Evolutionary conservation across 2,888 invertebrate species (phyloP).

Genomic region (Phlogophora meticulosa): DNA sequence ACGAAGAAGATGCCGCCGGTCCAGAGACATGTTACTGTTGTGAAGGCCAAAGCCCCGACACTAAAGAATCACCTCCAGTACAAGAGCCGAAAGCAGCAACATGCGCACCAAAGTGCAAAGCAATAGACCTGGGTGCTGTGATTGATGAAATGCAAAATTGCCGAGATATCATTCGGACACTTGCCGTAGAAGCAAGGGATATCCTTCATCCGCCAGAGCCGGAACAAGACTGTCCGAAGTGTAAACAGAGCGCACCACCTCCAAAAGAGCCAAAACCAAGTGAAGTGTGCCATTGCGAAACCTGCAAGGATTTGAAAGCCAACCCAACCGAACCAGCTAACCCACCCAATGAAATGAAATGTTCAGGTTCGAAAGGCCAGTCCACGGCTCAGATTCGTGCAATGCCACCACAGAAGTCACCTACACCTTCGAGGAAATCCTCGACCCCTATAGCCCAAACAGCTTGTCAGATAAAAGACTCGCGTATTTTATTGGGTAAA

Average conservation of each 20-base stretch:
- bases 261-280: neutral
- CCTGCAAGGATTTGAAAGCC: neutral
- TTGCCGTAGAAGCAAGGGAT: conserved; percentile 33
- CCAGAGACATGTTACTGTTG: conserved; percentile 1
- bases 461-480: conserved; percentile 11
- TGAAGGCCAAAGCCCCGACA: neutral
- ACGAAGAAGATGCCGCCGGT: neutral
- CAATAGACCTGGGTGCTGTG: conserved; percentile 6
- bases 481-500: neutral
- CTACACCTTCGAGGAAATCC: neutral
- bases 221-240: neutral
- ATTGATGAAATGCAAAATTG: conserved; percentile 22
- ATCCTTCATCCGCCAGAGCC: neutral
- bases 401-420: neutral
- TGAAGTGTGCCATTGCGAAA: neutral
- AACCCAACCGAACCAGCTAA: neutral
- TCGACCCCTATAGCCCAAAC: conserved; percentile 3
- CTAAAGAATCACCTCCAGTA: neutral
- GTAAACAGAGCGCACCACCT: neutral
- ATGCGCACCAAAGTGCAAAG: conserved; percentile 12
- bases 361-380: neutral
- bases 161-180: conserved; percentile 14
- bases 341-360: too few relatives aligned
- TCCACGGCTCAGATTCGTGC: neutral
- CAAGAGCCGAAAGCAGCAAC: neutral